phyloP scores from a whole-genome alignment of 2,113 vertebrate species.

The Cranoglanis bouderius region DNA sequence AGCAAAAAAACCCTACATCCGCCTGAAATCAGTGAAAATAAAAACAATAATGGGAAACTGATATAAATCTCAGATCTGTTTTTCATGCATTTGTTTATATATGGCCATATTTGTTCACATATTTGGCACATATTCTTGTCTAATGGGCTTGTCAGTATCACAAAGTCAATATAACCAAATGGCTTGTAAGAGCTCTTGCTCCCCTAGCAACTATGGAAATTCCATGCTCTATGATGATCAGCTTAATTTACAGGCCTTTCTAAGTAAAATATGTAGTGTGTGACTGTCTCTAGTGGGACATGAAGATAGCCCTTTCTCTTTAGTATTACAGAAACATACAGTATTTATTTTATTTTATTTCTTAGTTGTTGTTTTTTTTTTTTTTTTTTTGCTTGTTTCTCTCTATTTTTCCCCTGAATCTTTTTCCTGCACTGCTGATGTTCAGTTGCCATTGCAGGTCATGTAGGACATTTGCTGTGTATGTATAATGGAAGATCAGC shows the following conservation, averaged over 20 bases:
- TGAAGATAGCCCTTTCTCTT: slow-evolving; percentile 64
- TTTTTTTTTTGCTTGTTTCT: slow-evolving; percentile 53
- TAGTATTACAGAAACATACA: slow-evolving; percentile 55
- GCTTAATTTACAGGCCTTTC: slow-evolving; percentile 64
- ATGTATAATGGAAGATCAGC: slow-evolving; percentile 30
- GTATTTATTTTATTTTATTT: slow-evolving; percentile 28
- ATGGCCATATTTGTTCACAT: background rate
- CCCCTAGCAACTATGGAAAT: slow-evolving; percentile 32
- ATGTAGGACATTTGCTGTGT: slow-evolving; percentile 31
- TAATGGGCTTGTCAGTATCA: background rate
- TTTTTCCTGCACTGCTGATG: slow-evolving; percentile 26
- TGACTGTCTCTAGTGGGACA: background rate
- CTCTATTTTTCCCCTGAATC: slow-evolving; percentile 43
- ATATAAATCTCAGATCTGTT: background rate
- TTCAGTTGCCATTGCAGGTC: slow-evolving; percentile 45
- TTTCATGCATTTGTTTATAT: slow-evolving; percentile 19
- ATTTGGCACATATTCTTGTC: background rate
- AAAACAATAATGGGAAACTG: background rate
- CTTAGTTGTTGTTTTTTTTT: slow-evolving; percentile 15
- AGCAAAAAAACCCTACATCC: background rate
- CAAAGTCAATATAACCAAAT: slow-evolving; percentile 40
- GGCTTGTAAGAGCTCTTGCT: slow-evolving; percentile 6
- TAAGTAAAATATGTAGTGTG: slow-evolving; percentile 77
- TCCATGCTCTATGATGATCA: slow-evolving; percentile 22
- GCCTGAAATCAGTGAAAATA: background rate